Percentiles rank a stretch among this genome's conserved stretches.
phyloP scores from a whole-genome alignment of 1,140 invertebrate species.

The Saccostrea echinata region DNA sequence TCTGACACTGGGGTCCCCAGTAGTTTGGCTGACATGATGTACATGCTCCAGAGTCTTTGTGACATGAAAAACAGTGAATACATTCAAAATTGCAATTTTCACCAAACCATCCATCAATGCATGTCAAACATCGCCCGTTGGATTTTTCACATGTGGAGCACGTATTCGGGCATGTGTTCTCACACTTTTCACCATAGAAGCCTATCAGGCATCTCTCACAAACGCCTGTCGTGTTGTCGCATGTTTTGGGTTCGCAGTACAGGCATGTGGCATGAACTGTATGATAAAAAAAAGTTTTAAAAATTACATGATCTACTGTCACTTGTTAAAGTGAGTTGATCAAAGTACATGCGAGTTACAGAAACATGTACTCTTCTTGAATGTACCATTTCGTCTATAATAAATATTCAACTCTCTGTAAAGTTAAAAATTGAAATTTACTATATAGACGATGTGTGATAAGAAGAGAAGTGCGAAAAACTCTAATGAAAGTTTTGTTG shows the following conservation, averaged over 20 bases:
- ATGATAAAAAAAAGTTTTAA: background rate
- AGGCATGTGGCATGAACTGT: background rate
- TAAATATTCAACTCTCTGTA: no score
- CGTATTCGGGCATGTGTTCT: conserved; percentile 57
- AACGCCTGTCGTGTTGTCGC: conserved; percentile 1
- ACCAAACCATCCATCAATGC: conserved; percentile 49
- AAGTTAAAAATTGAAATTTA: no score
- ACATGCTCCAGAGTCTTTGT: conserved; percentile 33
- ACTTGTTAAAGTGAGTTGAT: background rate
- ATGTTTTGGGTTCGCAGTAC: conserved; percentile 26
- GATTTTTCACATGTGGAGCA: conserved; percentile 57
- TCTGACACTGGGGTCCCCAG: conserved; percentile 13
- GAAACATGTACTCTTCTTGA: background rate
- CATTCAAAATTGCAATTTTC: conserved; percentile 42
- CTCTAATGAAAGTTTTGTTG: no score
- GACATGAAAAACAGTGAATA: conserved; percentile 48
- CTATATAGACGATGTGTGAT: no score
- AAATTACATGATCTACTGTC: background rate
- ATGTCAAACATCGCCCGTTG: conserved; percentile 51
- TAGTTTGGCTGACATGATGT: background rate
- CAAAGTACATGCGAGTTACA: background rate
- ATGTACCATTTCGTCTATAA: background rate
- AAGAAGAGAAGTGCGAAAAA: no score
- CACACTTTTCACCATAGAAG: conserved; percentile 47
- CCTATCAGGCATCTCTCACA: conserved; percentile 36